These are phyloP conservation scores for Mus pahari DNA, from an alignment of 2,113 vertebrate genomes.

Conservation along the genomic window DNA sequence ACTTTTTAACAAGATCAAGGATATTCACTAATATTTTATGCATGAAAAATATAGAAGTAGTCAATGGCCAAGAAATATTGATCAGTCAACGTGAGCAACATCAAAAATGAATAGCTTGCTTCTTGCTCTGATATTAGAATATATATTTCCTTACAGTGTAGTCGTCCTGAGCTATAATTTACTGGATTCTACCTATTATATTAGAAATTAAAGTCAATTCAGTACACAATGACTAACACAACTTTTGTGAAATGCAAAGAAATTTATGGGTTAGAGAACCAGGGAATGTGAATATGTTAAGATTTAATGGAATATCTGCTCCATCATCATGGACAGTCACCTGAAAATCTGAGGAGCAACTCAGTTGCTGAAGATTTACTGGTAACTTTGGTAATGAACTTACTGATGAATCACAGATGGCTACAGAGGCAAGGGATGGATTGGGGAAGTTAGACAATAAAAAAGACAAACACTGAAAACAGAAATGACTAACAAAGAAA, in stretches of 20 bases:
- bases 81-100: constrained; percentile 64
- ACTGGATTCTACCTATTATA: not conserved
- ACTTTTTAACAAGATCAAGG: constrained; percentile 59
- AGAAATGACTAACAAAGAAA: not conserved
- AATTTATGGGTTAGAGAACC: not conserved
- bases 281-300: not conserved
- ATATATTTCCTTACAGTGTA: constrained; percentile 28
- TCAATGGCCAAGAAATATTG: constrained; percentile 78
- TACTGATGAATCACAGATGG: not conserved
- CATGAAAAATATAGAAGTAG: constrained; percentile 75
- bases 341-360: not conserved
- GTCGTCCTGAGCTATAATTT: constrained; percentile 34
- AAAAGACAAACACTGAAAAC: not conserved
- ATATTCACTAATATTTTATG: constrained; percentile 78
- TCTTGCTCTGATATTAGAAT: constrained; percentile 55
- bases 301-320: not conserved
- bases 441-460: not conserved
- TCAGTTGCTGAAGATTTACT: not conserved
- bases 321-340: not conserved
- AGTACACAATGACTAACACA: not conserved
- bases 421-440: not conserved
- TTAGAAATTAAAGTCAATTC: constrained; percentile 2
- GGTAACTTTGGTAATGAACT: not conserved
- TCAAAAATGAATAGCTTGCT: constrained; percentile 67
- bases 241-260: not conserved